A percentile compares a stretch with the other conserved stretches of the same genome.
Evolutionary conservation across 2,888 invertebrate genomes (phyloP).

Genomic region (Agonopterix heracliana): DNA sequence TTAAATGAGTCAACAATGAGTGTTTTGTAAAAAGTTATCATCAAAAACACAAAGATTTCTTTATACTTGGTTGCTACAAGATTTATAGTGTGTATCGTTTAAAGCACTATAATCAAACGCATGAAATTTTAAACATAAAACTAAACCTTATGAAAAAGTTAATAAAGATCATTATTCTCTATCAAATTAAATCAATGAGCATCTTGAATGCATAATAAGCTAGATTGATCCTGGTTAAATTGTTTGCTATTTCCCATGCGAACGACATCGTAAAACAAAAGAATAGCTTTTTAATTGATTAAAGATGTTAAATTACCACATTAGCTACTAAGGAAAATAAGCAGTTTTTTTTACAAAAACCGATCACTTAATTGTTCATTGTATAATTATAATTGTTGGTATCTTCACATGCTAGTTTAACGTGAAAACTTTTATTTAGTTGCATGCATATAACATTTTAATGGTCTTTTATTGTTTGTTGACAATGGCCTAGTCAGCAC

Average conservation of each 20-base stretch:
- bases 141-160: too few relatives aligned
- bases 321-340: background rate
- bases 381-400: slow-evolving; percentile 4
- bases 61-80: too few relatives aligned
- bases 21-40: too few relatives aligned
- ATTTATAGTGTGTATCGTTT: too few relatives aligned
- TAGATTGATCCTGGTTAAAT: background rate
- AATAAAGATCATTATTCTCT: too few relatives aligned
- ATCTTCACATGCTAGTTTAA: slow-evolving; percentile 11
- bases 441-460: slow-evolving; percentile 16
- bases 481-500: slow-evolving; percentile 3
- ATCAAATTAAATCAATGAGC: too few relatives aligned
- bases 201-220: too few relatives aligned
- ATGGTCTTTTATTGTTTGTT: slow-evolving; percentile 11
- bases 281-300: slow-evolving; percentile 10
- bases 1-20: too few relatives aligned
- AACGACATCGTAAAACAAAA: background rate
- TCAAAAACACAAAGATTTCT: too few relatives aligned
- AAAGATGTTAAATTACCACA: background rate
- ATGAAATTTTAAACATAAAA: too few relatives aligned
- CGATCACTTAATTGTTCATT: slow-evolving; percentile 6
- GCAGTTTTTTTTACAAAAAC: slow-evolving; percentile 2
- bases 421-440: slow-evolving; percentile 11
- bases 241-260: background rate
- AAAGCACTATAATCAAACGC: too few relatives aligned